Evolutionary conservation across 2,888 invertebrate species (phyloP), one percentile per base, ranked within the genome.

Genomic region (Eledone cirrhosa): DNA sequence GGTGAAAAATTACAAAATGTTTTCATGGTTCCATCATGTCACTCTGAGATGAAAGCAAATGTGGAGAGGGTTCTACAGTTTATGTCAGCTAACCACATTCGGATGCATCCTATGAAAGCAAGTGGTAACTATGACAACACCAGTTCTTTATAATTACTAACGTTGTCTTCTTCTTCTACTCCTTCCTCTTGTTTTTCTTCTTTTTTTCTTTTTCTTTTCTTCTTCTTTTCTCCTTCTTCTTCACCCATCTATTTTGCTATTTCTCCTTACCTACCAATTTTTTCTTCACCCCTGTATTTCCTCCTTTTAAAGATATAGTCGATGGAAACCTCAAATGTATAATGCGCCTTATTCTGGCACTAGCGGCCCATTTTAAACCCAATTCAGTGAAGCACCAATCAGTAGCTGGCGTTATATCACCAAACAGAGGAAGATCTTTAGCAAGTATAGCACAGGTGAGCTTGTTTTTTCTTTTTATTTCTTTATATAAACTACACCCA

Each of bases 291-390:
- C 16, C 24, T 22, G 16, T 48, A n/a, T 67, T 79, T 5, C 74
- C 65, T 59, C 65, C 79, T 59, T 84, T 27, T 63, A 79, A 84
- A 90, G 91, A 91, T 81, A 90, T 91, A 78, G 89, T 89, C 77
- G 90, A 90, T 79, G 91, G 92, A 1, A 91, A 92, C 81, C 83
- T 91, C 80, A 92, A 91, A 82, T 88, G 91, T 31, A 91, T 91
- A 33, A 91, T 92, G 91, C 84, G 91, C 47, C 85, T 92, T 48
- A 91, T 92, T 8, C 85, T 92, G 77, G 91, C 92, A 0, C 85
- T 92, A 76, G 92, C 92, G 7, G 91, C 91, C 41, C 91, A 92
- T 84, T 92, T 90, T 84, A 92, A 91, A 81, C 90, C 90, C 16
- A 87, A 86, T 80, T 88, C 88, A 81, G 90, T 90, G 14, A 87